Evolutionary conservation across 2,888 invertebrate species (phyloP).

Genomic region (Gari tellinella): DNA sequence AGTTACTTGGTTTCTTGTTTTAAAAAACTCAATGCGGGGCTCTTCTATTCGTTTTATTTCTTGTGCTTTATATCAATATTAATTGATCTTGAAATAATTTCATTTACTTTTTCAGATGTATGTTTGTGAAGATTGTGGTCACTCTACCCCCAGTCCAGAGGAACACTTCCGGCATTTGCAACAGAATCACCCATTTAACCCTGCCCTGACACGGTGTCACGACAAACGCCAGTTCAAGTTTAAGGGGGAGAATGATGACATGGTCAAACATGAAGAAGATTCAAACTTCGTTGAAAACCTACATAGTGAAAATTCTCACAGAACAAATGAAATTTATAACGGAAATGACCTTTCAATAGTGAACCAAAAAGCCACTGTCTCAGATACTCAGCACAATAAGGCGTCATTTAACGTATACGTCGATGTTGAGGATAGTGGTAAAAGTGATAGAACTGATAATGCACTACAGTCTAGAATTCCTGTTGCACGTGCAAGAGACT

Average conservation of each 20-base stretch:
- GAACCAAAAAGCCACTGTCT: background rate
- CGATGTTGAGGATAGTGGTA: background rate
- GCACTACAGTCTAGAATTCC: background rate
- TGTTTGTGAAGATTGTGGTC: constrained; percentile 99
- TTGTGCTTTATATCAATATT: too few relatives aligned
- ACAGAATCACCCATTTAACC: constrained; percentile 88
- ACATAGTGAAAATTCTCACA: background rate
- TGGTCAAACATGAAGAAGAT: background rate
- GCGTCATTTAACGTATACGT: background rate
- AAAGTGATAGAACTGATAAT: too few relatives aligned
- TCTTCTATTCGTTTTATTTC: too few relatives aligned
- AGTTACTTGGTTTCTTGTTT: too few relatives aligned
- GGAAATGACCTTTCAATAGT: background rate
- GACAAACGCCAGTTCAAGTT: constrained; percentile 95
- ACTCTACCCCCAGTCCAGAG: constrained; percentile 98
- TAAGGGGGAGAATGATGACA: constrained; percentile 16
- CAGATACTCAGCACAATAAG: background rate
- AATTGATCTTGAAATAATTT: background rate
- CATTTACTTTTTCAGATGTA: constrained; percentile 89
- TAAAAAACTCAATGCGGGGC: too few relatives aligned
- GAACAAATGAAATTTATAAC: constrained; percentile 1
- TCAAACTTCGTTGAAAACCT: background rate
- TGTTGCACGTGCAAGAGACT: background rate
- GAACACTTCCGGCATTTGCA: constrained; percentile 97
- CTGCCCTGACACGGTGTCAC: constrained; percentile 97